Base-by-base conservation (phyloP, 2,797 vertebrate species). In the Lepilemur septentrionalis region DNA sequence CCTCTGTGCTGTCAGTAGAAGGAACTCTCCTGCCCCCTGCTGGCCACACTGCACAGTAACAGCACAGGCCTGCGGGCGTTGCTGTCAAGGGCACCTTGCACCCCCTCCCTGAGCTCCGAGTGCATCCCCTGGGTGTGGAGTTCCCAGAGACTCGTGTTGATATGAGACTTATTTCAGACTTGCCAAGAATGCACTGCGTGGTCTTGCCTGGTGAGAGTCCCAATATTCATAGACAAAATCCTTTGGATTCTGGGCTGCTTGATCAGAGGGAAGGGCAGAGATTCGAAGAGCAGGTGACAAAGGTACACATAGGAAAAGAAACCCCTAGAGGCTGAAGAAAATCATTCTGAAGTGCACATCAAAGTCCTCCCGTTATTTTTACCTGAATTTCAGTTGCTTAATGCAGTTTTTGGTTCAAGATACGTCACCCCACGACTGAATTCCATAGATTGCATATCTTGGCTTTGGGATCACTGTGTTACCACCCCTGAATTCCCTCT, bases 11-110 rank as follows among this genome's bases (percentile, higher is more conserved):
- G 0, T 41, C 35, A 25, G 72, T 4, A 59, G 69, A 17, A 30
- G 46, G 85, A 15, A 4, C 11, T 73, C 57, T 82, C 43, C 88
- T 38, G 85, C 94, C 94, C 48, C 50, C 92, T 96, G 84, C 96
- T 92, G 95, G 92, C 50, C 2, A 2, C 5, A 0, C 3, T 57
- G 61, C 11, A 14, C 13, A 81, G 48, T 25, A 32, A 38, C 38
- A 25, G 3, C 2, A 9, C 20, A 5, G 57, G 14, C 11, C 15
- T 12, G 6, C 2, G 18, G 18, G 17, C 23, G 9, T 15, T 7
- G 48, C 15, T 52, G 32, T 23, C 48, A 12, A 59, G 57, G 57
- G 23, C 57, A 28, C 57, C 23, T 30, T 23, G 23, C 1, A 0
- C 43, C 17, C 3, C 6, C 17, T 25, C 1, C 11, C 41, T 0